Conservation (phyloP, 2,797 vertebrate genomes). For the Nothura maculosa region DNA sequence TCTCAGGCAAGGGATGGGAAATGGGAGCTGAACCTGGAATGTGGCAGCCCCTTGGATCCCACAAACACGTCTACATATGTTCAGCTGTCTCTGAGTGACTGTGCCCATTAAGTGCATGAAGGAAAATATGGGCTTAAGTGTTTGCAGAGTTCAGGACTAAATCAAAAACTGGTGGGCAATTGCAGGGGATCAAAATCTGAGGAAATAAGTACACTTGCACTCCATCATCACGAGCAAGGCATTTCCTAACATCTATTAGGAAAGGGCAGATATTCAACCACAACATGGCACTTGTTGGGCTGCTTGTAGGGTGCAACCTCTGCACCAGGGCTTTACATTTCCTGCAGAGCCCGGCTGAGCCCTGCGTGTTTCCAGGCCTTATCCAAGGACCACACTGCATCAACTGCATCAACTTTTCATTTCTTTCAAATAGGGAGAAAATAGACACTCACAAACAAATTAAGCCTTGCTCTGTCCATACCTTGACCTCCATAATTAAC, state of each 20-base stretch:
- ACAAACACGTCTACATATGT: background rate
- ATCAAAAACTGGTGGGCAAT: background rate
- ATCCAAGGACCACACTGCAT: background rate
- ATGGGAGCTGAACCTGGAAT: conserved; percentile 14
- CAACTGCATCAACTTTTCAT: background rate
- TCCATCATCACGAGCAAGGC: background rate
- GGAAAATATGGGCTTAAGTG: conserved; percentile 18
- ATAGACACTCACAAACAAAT: background rate
- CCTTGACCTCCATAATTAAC: background rate
- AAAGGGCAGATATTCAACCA: conserved; percentile 12
- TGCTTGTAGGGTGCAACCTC: background rate
- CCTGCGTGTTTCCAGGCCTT: background rate
- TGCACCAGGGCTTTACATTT: background rate
- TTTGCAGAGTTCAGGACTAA: conserved; percentile 27
- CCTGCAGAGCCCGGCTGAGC: background rate
- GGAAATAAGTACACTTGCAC: background rate
- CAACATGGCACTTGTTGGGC: background rate
- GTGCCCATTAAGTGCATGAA: background rate
- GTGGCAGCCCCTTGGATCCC: background rate
- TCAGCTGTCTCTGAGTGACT: background rate
- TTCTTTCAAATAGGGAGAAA: background rate
- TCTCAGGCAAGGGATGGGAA: accelerated
- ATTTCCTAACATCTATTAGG: background rate
- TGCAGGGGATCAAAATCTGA: background rate
- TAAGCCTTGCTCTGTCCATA: background rate